These are phyloP conservation scores for Manduca sexta DNA, from an alignment of 1,140 invertebrate genomes.

Conservation along the genomic window DNA sequence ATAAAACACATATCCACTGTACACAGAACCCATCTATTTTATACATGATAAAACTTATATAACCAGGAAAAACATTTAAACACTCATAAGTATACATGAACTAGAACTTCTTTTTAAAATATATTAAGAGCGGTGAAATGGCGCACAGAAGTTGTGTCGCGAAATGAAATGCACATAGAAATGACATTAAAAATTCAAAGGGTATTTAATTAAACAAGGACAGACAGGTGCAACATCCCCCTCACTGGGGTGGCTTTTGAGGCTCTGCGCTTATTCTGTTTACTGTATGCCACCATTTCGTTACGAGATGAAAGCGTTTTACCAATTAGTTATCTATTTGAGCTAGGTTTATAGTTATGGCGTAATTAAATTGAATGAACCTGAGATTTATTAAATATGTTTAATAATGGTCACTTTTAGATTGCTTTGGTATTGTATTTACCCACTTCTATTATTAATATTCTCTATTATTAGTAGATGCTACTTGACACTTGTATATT, in stretches of 20 bases:
- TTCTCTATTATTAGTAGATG: too few relatives aligned
- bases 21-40: too few relatives aligned
- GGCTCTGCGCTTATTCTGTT: constrained; percentile 8
- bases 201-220: constrained; percentile 21
- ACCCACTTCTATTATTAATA: too few relatives aligned
- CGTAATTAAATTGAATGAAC: too few relatives aligned
- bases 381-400: too few relatives aligned
- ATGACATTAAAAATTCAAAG: constrained; percentile 24
- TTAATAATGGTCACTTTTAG: too few relatives aligned
- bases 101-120: not conserved
- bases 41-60: too few relatives aligned
- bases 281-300: not conserved
- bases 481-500: too few relatives aligned
- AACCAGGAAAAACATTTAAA: too few relatives aligned
- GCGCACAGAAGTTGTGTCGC: not conserved
- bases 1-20: too few relatives aligned
- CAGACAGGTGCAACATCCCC: constrained; percentile 7
- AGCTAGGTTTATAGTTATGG: not conserved
- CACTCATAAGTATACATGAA: too few relatives aligned
- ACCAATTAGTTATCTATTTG: not conserved
- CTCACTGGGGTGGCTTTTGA: not conserved
- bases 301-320: not conserved
- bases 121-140: not conserved
- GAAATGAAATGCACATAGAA: constrained; percentile 19
- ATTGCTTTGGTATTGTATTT: too few relatives aligned